Percentiles rank a stretch among this genome's conserved stretches.
Conservation (phyloP, 2,888 invertebrate genomes). For the Synanthedon myopaeformis region DNA sequence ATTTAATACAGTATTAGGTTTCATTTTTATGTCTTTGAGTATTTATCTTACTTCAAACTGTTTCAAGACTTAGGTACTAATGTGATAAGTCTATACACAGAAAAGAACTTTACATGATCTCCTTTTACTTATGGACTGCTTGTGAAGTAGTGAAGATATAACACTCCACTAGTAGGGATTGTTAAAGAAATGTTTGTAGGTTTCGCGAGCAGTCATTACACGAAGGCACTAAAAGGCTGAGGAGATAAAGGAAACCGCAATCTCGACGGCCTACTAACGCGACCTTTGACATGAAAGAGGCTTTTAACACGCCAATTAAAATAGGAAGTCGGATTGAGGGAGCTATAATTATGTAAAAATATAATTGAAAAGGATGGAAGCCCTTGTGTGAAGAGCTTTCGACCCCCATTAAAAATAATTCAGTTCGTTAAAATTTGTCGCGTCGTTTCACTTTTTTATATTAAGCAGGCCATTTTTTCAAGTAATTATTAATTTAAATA, state of each 20-base stretch:
- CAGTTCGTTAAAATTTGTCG: slow-evolving; percentile 25
- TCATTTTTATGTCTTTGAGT: no score
- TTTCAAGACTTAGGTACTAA: no score
- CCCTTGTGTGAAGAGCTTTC: neutral
- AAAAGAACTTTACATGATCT: no score
- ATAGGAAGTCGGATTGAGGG: neutral
- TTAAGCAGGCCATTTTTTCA: neutral
- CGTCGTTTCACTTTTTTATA: slow-evolving; percentile 13
- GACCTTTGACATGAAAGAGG: neutral
- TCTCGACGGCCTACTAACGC: neutral
- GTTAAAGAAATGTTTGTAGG: neutral
- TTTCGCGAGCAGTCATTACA: neutral
- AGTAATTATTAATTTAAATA: neutral
- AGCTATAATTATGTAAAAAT: neutral
- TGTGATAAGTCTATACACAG: no score
- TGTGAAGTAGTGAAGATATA: no score
- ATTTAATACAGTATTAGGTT: no score
- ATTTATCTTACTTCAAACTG: no score
- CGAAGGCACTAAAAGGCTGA: neutral
- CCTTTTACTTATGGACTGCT: no score
- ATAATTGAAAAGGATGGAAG: neutral
- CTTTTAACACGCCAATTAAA: neutral
- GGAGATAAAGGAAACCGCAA: neutral
- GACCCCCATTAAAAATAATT: slow-evolving; percentile 5
- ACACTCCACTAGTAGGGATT: neutral